Evolutionary conservation across 2,888 invertebrate species (phyloP), one percentile per base, ranked within the genome.

Genomic region (Trichopoda pennipes): DNA sequence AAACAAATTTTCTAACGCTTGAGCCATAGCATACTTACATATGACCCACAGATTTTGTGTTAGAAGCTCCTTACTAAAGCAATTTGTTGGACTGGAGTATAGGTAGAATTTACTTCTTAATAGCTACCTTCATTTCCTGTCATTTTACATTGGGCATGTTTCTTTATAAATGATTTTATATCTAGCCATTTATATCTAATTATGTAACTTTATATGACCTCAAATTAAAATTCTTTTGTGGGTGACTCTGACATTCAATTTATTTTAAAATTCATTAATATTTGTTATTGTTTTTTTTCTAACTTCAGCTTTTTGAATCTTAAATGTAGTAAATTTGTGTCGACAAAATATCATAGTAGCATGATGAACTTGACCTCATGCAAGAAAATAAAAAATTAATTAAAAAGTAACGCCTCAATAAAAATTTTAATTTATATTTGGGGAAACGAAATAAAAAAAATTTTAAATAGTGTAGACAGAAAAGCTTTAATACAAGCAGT

Each of bases 351-450:
- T 12, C 53, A 32, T 35, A 72, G 58, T 60, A 70, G 21, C 61
- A 23, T 58, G 12, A 28, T 81, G 69, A 75, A 74, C 79, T 81
- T 81, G 69, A 74, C 74, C 58, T 35, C 51, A 58, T 58, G 64
- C 32, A 53, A 66, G 14, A 44, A 53, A 23, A 35, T 49, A 3
- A 56, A 12, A 28, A 69, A 17, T 49, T 19, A 49, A 49, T 2
- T 9, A 17, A 17, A 49, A 49, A 17, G 47, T 16, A 44, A 44
- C 44, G 44, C 44, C 44, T n/a, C 44, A 44, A 44, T n/a, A 19
- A 9, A 17, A 7, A 1, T 17, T 17, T 17, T 49, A 17, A 49
- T 49, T 49, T 49, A 49, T 49, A 14, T 49, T 49, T 49, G 47
- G 19, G n/a, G 44, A n/a, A 49, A 49, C 8, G 1, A 19, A 17